Base-by-base conservation (phyloP, 2,888 invertebrate species). In the Temnothorax ravouxi region DNA sequence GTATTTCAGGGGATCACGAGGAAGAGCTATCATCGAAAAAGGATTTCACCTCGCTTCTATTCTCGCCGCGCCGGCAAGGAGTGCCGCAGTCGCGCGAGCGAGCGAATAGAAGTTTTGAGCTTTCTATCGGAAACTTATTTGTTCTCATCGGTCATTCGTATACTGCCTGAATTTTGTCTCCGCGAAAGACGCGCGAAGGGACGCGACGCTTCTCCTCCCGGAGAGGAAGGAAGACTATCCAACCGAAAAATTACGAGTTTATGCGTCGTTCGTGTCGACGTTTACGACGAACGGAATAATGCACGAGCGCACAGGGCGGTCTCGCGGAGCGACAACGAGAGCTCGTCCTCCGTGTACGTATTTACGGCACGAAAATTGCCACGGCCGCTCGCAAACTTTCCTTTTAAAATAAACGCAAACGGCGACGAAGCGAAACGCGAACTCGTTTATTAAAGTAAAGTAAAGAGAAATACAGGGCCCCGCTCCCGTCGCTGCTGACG, bases 1-100 rank as follows among this genome's bases (percentile, higher is more conserved):
- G 88, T 79, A 79, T 89, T 85, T 84, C 88, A 77, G 25, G 61
- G 81, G 81, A 86, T 89, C 87, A 83, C 86, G 84, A 84, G 69
- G 64, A 83, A 79, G 83, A 82, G 86, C 83, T 86, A 87, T 86
- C 85, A 82, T 88, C 89, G 89, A 89, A 80, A 89, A 89, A 87
- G 89, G 88, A 89, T 89, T 84, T 83, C 67, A 50, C 80, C 41
- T 56, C 74, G 84, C 66, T 44, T 71, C 71, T 77, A 76, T 66
- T 84, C 85, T 86, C 69, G 56, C 59, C 77, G 54, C 69, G 61
- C 59, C 77, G 54, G 52, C 50, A 56, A 82, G 52, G 76, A 86
- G 86, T 80, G 76, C 84, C 59, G 50, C 44, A 79, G 79, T 79
- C 62, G 79, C 67, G 77, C 54, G 61, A 69, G 59, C 54, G 61